Conservation (phyloP, 2,888 invertebrate species). For the Chrysolina oricalcia region DNA sequence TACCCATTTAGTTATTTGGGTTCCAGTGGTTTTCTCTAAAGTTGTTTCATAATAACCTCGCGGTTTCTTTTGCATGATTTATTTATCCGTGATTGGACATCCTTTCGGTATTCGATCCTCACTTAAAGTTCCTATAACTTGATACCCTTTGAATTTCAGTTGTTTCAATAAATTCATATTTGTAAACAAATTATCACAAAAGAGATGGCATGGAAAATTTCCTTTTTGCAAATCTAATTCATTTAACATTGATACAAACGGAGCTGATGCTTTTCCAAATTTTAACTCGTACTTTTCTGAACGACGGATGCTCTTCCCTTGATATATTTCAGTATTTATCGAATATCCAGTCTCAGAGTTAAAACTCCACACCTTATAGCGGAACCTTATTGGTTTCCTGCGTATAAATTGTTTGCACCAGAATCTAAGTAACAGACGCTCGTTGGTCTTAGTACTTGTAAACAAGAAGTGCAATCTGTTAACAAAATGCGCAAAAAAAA, state of each 20-base stretch:
- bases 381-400: neutral
- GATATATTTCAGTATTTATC: neutral
- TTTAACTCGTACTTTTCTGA: neutral
- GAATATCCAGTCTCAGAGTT: neutral
- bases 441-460: no score
- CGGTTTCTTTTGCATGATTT: neutral
- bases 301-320: neutral
- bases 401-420: neutral
- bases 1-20: neutral
- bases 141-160: neutral
- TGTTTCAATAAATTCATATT: neutral
- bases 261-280: neutral
- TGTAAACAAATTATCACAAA: neutral
- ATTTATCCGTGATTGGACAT: neutral
- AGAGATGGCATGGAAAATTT: neutral
- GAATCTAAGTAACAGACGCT: no score
- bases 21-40: neutral
- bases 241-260: neutral
- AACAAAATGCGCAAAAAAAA: no score
- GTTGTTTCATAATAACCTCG: no score
- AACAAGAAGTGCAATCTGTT: no score
- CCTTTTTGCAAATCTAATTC: neutral
- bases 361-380: no score
- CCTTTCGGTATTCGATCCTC: neutral
- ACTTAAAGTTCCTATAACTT: neutral